Base-by-base conservation (phyloP, 2,113 vertebrate species). In the Pterocles orientalis region DNA sequence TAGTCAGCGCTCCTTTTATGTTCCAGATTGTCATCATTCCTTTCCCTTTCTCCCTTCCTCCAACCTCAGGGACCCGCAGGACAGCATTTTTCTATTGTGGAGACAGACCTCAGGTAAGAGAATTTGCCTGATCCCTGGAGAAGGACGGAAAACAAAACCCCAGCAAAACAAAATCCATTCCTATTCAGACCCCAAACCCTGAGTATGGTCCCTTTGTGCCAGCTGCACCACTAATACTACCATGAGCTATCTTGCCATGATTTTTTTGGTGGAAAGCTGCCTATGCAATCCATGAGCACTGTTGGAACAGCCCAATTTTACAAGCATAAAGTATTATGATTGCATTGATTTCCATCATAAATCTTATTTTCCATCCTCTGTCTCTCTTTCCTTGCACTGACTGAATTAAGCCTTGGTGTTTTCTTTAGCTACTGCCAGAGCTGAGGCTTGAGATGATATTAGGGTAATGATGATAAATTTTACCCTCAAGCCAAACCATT, bases 391-490 rank as follows among this genome's bases (percentile, higher is more conserved):
- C 96, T 84, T 90, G 78, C 94, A 92, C 96, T 96, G 97, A 98
- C 98, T 97, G 97, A 98, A 98, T 98, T 98, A 98, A 98, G 97
- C 97, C 97, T 97, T 96, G 94, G 96, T 97, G 97, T 98, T 98
- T 98, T 98, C 98, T 98, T 98, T 98, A 97, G 97, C 97, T 95
- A 95, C 97, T 98, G 98, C 97, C 98, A 98, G 97, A 97, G 97
- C 95, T 91, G 94, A 98, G 95, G 94, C 96, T 97, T 92, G 97
- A 97, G 97, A 98, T 98, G 97, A 98, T 98, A 98, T 98, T 98
- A 98, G 97, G 98, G 97, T 98, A 98, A 98, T 98, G 98, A 98
- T 98, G 98, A 98, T 98, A 98, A 98, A 98, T 98, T 98, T 98
- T 97, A 97, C 96, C 97, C 97, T 94, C 97, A 96, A 88, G 97